Evolutionary conservation across 2,113 vertebrate species (phyloP).

Genomic region (Porphyrio hochstetteri): DNA sequence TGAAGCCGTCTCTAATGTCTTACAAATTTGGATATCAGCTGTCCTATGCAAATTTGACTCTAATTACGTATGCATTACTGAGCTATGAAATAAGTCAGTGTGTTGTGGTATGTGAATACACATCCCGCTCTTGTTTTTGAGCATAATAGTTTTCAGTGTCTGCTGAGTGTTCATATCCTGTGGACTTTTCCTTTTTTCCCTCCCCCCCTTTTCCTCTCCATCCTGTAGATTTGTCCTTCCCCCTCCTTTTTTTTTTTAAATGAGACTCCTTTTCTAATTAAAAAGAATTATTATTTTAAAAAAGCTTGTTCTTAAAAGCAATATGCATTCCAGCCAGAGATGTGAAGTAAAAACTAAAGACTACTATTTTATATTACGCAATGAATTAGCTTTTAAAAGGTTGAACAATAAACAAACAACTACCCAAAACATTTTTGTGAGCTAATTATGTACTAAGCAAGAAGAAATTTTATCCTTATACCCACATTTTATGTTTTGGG

Average conservation of each 20-base stretch:
- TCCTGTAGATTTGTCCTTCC: neutral
- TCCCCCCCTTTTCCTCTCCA: conserved; percentile 9
- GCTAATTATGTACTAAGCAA: conserved; percentile 74
- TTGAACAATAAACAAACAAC: conserved; percentile 64
- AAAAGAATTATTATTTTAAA: neutral
- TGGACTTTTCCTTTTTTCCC: neutral
- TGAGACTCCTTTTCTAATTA: neutral
- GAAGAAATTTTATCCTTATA: conserved; percentile 74
- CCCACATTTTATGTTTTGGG: conserved; percentile 72
- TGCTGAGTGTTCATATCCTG: conserved; percentile 32
- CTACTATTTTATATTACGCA: neutral
- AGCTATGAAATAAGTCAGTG: conserved; percentile 56
- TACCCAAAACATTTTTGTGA: conserved; percentile 34
- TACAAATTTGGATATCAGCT: conserved; percentile 34
- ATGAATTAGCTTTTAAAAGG: conserved; percentile 24
- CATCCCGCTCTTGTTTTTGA: conserved; percentile 61
- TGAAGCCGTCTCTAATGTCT: neutral
- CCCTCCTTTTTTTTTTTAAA: neutral
- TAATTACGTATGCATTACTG: conserved; percentile 23
- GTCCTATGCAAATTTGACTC: conserved; percentile 48
- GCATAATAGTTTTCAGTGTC: conserved; percentile 50
- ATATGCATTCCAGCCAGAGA: neutral
- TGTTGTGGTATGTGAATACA: conserved; percentile 41
- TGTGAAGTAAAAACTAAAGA: neutral
- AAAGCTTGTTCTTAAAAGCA: conserved; percentile 3